Evolutionary conservation across 2,888 invertebrate species (phyloP), one percentile per base, ranked within the genome.

Genomic region (Ditula angustiorana): DNA sequence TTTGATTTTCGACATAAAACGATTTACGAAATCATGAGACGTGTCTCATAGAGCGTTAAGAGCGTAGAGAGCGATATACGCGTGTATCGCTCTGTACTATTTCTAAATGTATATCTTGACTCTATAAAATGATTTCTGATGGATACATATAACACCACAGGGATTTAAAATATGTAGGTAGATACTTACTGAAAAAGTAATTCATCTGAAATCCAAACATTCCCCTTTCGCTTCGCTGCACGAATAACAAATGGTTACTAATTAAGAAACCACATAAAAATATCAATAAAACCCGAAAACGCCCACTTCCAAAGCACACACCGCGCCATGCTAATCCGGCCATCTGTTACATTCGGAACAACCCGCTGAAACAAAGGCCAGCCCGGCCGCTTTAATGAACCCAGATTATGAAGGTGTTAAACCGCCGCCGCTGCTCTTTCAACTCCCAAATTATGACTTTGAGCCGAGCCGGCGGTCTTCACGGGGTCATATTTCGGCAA

Each of bases 381-480:
- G 74, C 86, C 89, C 87, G 86, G 76, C 82, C 81, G 76, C 78
- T 88, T 91, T 92, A 92, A 92, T 92, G 92, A 91, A 86, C 84
- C 82, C 84, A 89, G 92, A 90, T 92, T 92, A 92, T 90, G 90
- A 91, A 92, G 92, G 92, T 92, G 92, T 91, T 92, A 92, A 92
- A 88, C 87, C 87, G 79, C 83, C 85, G 88, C 85, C 78, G 82
- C 83, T 73, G 77, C 79, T 87, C 91, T 90, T 92, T 91, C 88
- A 90, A 92, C 90, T 90, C 76, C 84, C 88, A 89, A 92, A 91
- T 92, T 91, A 92, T 91, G 86, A 86, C 85, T 87, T 83, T 83
- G 85, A 84, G 78, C 75, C 76, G 75, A 73, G 85, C 85, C 86
- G 79, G 80, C 82, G 84, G 83, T 78, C 85, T 86, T 83, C 84